Evolutionary conservation across 2,113 vertebrate genomes (phyloP).

Genomic region (Diphyllodes magnificus): DNA sequence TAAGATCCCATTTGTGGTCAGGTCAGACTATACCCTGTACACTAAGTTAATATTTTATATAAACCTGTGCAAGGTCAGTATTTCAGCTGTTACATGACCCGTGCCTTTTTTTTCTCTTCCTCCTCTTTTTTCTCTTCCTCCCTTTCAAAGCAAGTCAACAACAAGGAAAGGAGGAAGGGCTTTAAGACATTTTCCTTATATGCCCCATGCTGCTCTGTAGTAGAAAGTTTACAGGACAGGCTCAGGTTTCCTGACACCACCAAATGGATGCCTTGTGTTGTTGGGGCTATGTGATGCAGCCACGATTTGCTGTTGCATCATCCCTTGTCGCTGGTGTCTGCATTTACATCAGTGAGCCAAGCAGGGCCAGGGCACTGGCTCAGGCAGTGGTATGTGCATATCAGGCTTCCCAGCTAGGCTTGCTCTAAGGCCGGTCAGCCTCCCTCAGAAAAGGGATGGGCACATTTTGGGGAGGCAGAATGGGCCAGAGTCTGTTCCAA

Average conservation of each 20-base stretch:
- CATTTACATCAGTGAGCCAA: not conserved
- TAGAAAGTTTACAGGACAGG: not conserved
- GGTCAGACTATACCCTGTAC: not conserved
- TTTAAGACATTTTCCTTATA: not conserved
- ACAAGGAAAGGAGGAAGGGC: not conserved
- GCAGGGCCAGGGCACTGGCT: not conserved
- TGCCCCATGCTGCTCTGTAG: not conserved
- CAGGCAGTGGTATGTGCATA: accelerated
- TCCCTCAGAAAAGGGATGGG: not conserved
- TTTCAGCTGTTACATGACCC: not conserved
- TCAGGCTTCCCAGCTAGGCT: not conserved
- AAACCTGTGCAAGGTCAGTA: not conserved
- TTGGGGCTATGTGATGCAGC: not conserved
- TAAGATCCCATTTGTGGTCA: not conserved
- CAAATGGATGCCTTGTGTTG: accelerated
- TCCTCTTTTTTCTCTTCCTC: not conserved
- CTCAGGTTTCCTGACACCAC: not conserved
- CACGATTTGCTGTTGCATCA: not conserved
- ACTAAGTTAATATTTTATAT: not conserved
- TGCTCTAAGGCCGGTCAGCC: not conserved
- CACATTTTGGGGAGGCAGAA: not conserved
- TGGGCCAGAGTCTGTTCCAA: not conserved
- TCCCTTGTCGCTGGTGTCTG: not conserved
- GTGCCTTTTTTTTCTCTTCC: not conserved
- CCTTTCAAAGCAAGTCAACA: not conserved